These are phyloP conservation scores for Prietella phreatophila DNA, from an alignment of 2,113 vertebrate species.

Conservation along the genomic window DNA sequence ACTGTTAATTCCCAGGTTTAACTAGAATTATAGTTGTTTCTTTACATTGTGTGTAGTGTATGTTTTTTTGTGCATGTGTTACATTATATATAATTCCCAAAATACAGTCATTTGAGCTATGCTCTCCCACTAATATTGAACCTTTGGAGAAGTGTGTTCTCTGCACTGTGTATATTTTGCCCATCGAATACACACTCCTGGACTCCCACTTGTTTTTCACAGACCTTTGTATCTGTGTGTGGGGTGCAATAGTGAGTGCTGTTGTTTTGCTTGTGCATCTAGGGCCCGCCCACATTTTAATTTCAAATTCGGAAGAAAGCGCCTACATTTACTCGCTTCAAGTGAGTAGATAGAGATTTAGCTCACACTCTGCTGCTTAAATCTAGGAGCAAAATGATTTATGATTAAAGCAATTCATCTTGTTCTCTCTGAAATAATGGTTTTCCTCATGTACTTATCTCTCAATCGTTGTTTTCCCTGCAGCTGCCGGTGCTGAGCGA, in stretches of 20 bases:
- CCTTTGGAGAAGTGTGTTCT: slow-evolving; percentile 38
- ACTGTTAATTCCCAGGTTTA: slow-evolving; percentile 18
- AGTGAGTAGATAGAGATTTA: slow-evolving; percentile 44
- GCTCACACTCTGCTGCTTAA: slow-evolving; percentile 58
- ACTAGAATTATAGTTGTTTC: slow-evolving; percentile 3
- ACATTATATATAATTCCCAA: neutral
- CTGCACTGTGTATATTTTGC: slow-evolving; percentile 37
- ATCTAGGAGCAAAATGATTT: slow-evolving; percentile 32
- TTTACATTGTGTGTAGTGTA: slow-evolving; percentile 5
- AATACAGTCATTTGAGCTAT: neutral
- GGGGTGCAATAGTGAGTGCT: slow-evolving; percentile 32
- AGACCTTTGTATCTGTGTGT: slow-evolving; percentile 50
- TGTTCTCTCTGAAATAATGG: neutral
- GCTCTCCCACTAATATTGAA: slow-evolving; percentile 24
- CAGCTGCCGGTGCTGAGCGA: slow-evolving; percentile 88
- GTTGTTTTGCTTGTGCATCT: slow-evolving; percentile 58
- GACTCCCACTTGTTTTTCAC: slow-evolving; percentile 75
- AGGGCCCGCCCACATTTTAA: slow-evolving; percentile 58
- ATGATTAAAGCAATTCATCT: slow-evolving; percentile 2
- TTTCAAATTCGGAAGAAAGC: slow-evolving; percentile 58
- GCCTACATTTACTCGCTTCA: slow-evolving; percentile 59
- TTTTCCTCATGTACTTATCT: slow-evolving; percentile 8
- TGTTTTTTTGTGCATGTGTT: slow-evolving; percentile 7
- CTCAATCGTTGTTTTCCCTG: slow-evolving; percentile 58
- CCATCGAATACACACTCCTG: slow-evolving; percentile 66